A percentile compares a stretch with the other conserved stretches of the same genome.
These are phyloP conservation scores for Xyliphius kryptos DNA, from an alignment of 2,113 vertebrate species.

Conservation along the genomic window DNA sequence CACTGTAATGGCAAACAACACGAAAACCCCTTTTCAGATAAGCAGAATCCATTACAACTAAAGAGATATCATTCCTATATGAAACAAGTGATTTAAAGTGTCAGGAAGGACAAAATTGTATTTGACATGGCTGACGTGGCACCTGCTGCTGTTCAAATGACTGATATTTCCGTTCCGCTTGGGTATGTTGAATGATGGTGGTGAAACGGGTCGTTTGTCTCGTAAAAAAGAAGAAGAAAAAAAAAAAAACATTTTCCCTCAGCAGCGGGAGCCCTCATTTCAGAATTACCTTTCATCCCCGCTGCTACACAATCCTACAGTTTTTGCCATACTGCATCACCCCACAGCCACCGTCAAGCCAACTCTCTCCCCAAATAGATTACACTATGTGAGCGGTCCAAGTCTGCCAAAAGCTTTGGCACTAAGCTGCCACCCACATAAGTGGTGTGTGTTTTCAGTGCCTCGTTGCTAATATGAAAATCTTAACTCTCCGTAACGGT, in stretches of 20 bases:
- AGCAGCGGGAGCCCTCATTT: conserved; percentile 32
- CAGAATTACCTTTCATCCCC: conserved; percentile 35
- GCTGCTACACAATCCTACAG: conserved; percentile 20
- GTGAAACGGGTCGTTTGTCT: conserved; percentile 35
- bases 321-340: conserved; percentile 7
- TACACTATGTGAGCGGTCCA: too few species aligned
- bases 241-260: conserved; percentile 13
- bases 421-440: too few species aligned
- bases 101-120: conserved; percentile 32
- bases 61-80: conserved; percentile 22
- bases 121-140: conserved; percentile 26
- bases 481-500: too few species aligned
- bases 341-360: background rate
- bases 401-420: too few species aligned
- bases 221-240: background rate
- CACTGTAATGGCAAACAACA: background rate
- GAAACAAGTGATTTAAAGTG: conserved; percentile 31
- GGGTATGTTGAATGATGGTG: conserved; percentile 23
- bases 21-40: conserved; percentile 19
- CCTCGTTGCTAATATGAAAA: too few species aligned
- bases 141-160: conserved; percentile 34
- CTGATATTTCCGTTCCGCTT: conserved; percentile 29
- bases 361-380: too few species aligned
- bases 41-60: conserved; percentile 21
- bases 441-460: too few species aligned